Evolutionary conservation across 2,113 vertebrate genomes (phyloP), one percentile per base, ranked within the genome.

Genomic region (Salvelinus alpinus): DNA sequence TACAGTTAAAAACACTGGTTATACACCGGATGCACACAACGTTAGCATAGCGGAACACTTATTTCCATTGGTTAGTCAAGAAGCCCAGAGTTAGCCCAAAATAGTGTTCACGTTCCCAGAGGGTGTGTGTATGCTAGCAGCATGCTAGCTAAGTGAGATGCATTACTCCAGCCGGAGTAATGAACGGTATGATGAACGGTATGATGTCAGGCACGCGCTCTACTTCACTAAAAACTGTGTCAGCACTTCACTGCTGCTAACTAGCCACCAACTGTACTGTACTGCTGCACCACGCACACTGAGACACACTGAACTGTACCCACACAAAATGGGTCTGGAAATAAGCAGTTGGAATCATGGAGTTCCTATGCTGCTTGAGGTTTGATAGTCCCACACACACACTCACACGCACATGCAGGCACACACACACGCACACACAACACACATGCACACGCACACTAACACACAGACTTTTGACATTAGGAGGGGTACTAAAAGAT

Each of bases 141-240:
- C 3, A 8, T 8, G 18, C 31, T 18, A 34, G 44, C 51, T 8
- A 27, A 71, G 73, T 34, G 31, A 62, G 76, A 70, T 70, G 64
- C 74, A 74, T 71, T 73, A 67, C 60, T 2, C 4, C 44, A 13
- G 60, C 13, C 31, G 14, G 25, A 25, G 25, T 25, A 25, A 64
- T 51, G 38, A 44, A 71, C 47, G 48, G 27, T 24, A 16, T 13
- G 31, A 64, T 51, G 38, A 44, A 71, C 47, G 48, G 27, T 24
- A 16, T 13, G 31, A 44, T 44, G 38, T 44, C 60, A 22, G 48
- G 3, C 57, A 75, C 34, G 65, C 20, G 57, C 57, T 62, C 64
- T 51, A 70, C 67, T 78, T 75, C 51, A 18, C 71, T 27, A 11
- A 67, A 71, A 78, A 70, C 38, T 16, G 34, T 74, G 70, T 85